phyloP scores from a whole-genome alignment of 2,113 vertebrate species.

The Eupsittula cactorum region DNA sequence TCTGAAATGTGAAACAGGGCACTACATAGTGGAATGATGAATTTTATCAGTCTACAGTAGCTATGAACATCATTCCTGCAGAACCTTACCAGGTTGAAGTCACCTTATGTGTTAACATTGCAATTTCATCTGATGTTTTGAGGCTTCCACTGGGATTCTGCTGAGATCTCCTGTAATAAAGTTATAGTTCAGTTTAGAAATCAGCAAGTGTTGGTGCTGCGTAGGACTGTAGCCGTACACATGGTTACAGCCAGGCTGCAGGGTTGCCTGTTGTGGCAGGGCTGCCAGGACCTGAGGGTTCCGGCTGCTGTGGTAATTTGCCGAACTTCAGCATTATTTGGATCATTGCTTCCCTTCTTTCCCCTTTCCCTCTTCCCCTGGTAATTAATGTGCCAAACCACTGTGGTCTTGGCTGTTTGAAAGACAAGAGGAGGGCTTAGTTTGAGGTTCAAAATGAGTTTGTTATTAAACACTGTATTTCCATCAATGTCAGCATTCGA shows the following conservation, averaged over 20 bases:
- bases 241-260: accelerated
- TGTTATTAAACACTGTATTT: neutral
- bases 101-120: neutral
- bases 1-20: neutral
- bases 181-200: neutral
- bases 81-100: neutral
- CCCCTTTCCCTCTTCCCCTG: neutral
- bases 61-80: neutral
- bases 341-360: neutral
- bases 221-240: neutral
- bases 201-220: neutral
- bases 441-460: neutral
- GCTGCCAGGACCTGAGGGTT: neutral
- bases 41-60: neutral
- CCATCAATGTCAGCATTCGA: neutral
- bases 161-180: neutral
- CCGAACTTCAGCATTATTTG: neutral
- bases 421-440: neutral
- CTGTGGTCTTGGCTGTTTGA: neutral
- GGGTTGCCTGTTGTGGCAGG: neutral
- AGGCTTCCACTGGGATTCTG: neutral
- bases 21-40: neutral
- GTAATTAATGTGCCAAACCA: neutral
- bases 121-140: neutral
- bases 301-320: neutral